Evolutionary conservation across 2,797 vertebrate species (phyloP).

Genomic region (Pogoniulus pusillus): DNA sequence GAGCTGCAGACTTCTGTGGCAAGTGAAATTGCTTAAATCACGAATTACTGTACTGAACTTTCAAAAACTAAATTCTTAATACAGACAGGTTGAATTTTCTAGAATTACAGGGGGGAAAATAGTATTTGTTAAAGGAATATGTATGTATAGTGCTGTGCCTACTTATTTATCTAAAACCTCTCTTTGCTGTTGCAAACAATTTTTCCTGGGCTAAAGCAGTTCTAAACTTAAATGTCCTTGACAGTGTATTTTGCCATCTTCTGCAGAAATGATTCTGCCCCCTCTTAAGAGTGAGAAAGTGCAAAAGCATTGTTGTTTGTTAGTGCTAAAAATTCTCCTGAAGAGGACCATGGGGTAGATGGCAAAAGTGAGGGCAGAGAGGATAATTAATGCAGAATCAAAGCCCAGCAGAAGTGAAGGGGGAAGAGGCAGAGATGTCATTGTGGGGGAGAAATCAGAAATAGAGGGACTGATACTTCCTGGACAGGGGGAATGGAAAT

Average conservation of each 20-base stretch:
- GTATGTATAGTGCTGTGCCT: background rate
- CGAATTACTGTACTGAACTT: background rate
- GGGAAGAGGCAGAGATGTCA: background rate
- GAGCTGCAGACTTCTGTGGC: background rate
- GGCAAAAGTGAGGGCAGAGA: background rate
- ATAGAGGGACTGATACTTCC: background rate
- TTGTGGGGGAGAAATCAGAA: background rate
- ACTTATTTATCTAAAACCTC: background rate
- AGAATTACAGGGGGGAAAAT: background rate
- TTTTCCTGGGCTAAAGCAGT: background rate
- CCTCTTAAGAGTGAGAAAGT: background rate
- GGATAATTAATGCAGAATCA: background rate
- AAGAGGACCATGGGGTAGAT: background rate
- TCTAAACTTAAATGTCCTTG: background rate
- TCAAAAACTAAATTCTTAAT: background rate
- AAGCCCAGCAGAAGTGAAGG: background rate
- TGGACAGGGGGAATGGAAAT: background rate
- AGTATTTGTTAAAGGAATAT: background rate
- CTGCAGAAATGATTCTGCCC: background rate
- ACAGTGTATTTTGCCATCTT: background rate
- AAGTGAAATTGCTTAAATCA: background rate
- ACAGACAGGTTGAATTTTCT: background rate
- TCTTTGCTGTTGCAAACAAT: background rate
- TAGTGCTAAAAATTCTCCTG: background rate
- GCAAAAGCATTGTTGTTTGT: background rate